Evolutionary conservation across 1,140 invertebrate genomes (phyloP), one percentile per base, ranked within the genome.

Genomic region (Triops cancriformis): DNA sequence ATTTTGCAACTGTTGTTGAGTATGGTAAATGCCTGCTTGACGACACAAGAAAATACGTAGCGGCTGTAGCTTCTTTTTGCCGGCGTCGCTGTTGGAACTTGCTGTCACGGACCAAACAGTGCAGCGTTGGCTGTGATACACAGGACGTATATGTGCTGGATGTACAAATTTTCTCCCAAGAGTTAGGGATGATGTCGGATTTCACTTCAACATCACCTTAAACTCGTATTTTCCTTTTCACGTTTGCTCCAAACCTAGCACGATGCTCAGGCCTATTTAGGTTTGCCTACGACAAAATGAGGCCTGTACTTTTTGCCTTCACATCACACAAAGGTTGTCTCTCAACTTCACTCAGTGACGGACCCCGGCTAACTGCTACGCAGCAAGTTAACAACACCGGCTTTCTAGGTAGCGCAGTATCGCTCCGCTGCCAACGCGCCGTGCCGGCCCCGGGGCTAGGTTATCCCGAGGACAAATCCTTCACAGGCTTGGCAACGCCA

Each of bases 1-100:
- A 78, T 78, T 74, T 73, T 78, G 37, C 26, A 76, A 76, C 26
- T 26, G 37, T 23, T 14, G 45, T 28, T 26, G 37, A 1, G 11
- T 45, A 76, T 26, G 1, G 7, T 45, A 43, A 43, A 12, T 41
- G 26, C 41, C 14, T 31, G 1, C 28, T 6, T 23, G 37, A 74
- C 28, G 3, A 74, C 73, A 26, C 28, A 74, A 42, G 14, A 26
- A 74, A 37, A 6, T 14, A 73, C 11, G 23, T 73, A 37, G 14
- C 28, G 28, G 23, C 14, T 42, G 18, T 12, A 74, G 14, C 12
- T 74, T 37, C 1, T 1, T 76, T 27, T 26, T 45, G 11, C 43
- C 37, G 75, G 27, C n/a, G 64, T n/a, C 42, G 64, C 31, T 37
- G 31, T 37, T 37, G 7, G 2, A 37, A 76, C 26, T 41, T 43